phyloP scores from a whole-genome alignment of 2,797 vertebrate genomes.

The Xenopus petersii region DNA sequence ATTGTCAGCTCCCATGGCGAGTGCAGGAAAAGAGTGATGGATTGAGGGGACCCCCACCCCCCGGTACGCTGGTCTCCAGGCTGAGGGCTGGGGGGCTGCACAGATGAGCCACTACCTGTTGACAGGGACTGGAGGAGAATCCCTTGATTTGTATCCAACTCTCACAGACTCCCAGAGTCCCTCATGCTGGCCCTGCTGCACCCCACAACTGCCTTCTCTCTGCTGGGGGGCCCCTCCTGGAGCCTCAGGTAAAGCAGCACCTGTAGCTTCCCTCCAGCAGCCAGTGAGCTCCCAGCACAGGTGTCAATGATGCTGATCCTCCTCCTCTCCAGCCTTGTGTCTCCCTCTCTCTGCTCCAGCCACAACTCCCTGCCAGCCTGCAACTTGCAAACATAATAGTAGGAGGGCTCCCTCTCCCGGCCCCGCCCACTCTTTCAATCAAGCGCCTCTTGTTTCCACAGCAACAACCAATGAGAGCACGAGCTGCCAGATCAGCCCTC shows the following conservation, averaged over 20 bases:
- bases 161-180: background rate
- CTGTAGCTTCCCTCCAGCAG: background rate
- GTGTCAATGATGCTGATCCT: constrained; percentile 9
- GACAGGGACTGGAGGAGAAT: background rate
- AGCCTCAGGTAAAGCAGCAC: background rate
- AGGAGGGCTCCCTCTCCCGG: constrained; percentile 16
- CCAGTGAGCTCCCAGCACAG: background rate
- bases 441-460: constrained; percentile 49
- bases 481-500: constrained; percentile 20
- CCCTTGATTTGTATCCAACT: background rate
- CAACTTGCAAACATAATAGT: constrained; percentile 50
- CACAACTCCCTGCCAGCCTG: constrained; percentile 45
- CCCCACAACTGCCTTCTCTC: background rate
- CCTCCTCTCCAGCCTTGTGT: constrained; percentile 13
- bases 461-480: constrained; percentile 43
- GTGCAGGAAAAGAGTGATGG: constrained; percentile 2
- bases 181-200: background rate
- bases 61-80: background rate
- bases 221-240: background rate
- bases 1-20: constrained; percentile 19
- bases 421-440: constrained; percentile 46
- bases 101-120: constrained; percentile 28
- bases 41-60: background rate
- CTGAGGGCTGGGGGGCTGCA: background rate
- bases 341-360: constrained; percentile 33